These are phyloP conservation scores for Heliocidaris erythrogramma DNA, from an alignment of 35 echinoderm and acorn worm species.

Conservation along the genomic window DNA sequence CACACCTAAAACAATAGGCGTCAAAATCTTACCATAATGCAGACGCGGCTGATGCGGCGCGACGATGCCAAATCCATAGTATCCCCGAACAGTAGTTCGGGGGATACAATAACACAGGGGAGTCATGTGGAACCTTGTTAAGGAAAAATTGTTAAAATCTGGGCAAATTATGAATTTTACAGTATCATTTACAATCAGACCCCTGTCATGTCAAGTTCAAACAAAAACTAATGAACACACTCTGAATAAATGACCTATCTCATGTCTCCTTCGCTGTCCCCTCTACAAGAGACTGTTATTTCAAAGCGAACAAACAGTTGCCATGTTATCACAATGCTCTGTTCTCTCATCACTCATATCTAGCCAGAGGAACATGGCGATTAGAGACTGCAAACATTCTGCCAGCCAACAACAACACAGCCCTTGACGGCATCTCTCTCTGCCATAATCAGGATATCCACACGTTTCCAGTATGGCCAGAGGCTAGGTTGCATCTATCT, in stretches of 20 bases:
- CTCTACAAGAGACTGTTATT: neutral
- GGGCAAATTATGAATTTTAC: no score
- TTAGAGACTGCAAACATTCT: conserved; percentile 19
- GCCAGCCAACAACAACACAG: conserved; percentile 5
- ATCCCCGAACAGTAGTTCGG: no score
- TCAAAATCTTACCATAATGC: no score
- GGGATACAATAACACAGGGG: no score
- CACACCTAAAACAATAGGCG: no score
- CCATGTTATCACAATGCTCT: conserved; percentile 22
- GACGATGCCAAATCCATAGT: no score
- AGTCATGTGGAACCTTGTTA: no score
- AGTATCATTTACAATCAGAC: no score
- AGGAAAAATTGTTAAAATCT: no score
- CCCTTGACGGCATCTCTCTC: neutral
- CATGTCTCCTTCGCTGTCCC: neutral
- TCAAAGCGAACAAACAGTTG: neutral
- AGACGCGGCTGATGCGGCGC: no score
- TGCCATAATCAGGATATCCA: conserved; percentile 25
- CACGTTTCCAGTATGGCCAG: neutral
- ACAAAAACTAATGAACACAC: neutral
- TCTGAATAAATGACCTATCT: neutral
- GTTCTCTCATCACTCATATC: neutral
- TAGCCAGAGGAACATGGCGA: neutral
- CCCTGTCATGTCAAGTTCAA: no score
- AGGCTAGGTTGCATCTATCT: neutral